Evolutionary conservation across 2,888 invertebrate species (phyloP), one percentile per base, ranked within the genome.

Genomic region (Eupithecia subumbrata): DNA sequence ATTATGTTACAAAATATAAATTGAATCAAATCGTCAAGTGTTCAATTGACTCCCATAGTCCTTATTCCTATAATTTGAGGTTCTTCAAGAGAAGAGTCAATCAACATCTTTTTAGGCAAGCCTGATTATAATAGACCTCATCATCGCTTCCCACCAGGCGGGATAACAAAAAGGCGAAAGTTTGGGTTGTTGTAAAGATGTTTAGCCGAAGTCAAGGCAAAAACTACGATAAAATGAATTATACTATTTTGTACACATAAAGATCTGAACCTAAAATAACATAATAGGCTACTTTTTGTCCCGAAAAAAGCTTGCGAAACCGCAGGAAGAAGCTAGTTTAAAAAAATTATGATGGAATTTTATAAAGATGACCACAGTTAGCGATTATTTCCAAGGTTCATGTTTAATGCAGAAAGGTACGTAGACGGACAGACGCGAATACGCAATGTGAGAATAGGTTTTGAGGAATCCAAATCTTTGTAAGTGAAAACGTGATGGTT

Each of bases 311-410:
- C 2, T 4, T 34, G 34, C 34, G 34, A 34, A 34, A 5, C n/a
- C n/a, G n/a, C n/a, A n/a, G n/a, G n/a, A n/a, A n/a, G 34, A 34
- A 34, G 34, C 5, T 5, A 5, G 34, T 5, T 34, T 4, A 34
- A 34, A 34, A 34, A 4, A 34, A 5, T 34, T 34, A 40, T 40
- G 40, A 11, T 40, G 2, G 9, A 45, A 45, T 48, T 9, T n/a
- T 22, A 22, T 60, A 25, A n/a, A 25, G 52, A n/a, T 52, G 52
- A 52, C 52, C 52, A 11, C 52, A 9, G 80, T 79, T 80, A 82
- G 78, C 82, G 83, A 85, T 88, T 82, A 82, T 79, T 82, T 80
- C 78, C 78, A 81, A 78, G 72, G 72, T 56, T 82, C 79, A 82
- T 80, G 80, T 79, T 72, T 82, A 79, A 82, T 82, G 79, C 82